Conservation (phyloP, 2,797 vertebrate species). For the Acrocephalus scirpaceus region DNA sequence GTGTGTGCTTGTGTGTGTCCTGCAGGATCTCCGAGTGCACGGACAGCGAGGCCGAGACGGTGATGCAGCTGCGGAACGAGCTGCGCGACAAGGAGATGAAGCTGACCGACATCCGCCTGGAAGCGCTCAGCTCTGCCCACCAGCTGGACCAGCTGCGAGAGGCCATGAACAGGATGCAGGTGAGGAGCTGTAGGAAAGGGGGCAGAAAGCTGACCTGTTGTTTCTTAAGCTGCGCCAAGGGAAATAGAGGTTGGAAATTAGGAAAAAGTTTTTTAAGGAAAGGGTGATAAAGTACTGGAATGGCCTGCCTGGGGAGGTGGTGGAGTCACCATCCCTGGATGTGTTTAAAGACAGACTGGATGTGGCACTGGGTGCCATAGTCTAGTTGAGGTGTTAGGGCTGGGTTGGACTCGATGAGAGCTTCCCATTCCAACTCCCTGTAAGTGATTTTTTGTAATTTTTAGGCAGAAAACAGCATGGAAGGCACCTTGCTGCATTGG, state of each 20-base stretch:
- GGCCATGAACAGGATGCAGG: slow-evolving; percentile 99
- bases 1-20: not conserved
- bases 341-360: too few relatives aligned
- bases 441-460: too few relatives aligned
- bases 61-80: slow-evolving; percentile 95
- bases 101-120: slow-evolving; percentile 94
- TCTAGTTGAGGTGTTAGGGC: not conserved
- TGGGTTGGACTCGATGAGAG: not conserved
- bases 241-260: not conserved
- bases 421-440: too few relatives aligned
- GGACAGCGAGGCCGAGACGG: slow-evolving; percentile 92
- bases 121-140: slow-evolving; percentile 96
- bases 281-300: not conserved
- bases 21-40: slow-evolving; percentile 90
- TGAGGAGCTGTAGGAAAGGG: slow-evolving; percentile 31
- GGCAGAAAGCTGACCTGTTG: not conserved
- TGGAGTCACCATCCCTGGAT: not conserved
- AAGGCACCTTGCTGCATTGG: too few relatives aligned
- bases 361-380: not conserved
- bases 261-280: not conserved
- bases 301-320: not conserved
- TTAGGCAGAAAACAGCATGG: too few relatives aligned
- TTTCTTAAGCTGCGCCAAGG: not conserved
- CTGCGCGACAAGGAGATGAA: slow-evolving; percentile 99
- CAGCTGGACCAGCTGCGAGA: slow-evolving; percentile 97